phyloP scores from a whole-genome alignment of 2,113 vertebrate species.

The Rhagologus leucostigma region DNA sequence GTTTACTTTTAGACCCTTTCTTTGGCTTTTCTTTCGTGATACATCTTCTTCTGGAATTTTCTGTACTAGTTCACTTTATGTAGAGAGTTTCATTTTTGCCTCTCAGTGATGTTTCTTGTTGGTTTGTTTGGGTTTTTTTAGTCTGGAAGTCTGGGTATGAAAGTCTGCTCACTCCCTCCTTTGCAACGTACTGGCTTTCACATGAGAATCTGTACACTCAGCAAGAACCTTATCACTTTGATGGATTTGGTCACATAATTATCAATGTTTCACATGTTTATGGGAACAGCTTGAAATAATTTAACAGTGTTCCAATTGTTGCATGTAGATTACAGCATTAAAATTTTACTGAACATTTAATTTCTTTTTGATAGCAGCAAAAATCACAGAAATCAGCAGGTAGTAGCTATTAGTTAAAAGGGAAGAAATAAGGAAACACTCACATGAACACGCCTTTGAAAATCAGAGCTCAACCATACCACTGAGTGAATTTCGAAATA shows the following conservation, averaged over 20 bases:
- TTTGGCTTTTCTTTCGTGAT: background rate
- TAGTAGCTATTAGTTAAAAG: background rate
- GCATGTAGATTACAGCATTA: background rate
- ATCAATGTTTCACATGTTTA: background rate
- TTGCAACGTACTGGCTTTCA: background rate
- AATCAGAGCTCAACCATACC: background rate
- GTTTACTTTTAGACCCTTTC: background rate
- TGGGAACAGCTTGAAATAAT: background rate
- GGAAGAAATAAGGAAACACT: background rate
- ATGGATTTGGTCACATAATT: background rate
- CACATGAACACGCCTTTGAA: background rate
- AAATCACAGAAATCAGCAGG: background rate
- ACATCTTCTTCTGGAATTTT: background rate
- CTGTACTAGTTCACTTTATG: background rate
- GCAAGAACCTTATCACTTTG: background rate
- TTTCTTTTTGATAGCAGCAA: background rate
- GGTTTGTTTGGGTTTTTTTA: background rate
- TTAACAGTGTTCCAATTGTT: background rate
- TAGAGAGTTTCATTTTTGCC: background rate
- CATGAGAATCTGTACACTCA: background rate
- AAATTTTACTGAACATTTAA: background rate
- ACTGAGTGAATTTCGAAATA: background rate
- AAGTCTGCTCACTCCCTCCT: background rate
- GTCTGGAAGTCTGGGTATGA: background rate
- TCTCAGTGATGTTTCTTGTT: background rate